Base-by-base conservation (phyloP, 1,140 invertebrate species). In the Stegodyphus mimosarum region DNA sequence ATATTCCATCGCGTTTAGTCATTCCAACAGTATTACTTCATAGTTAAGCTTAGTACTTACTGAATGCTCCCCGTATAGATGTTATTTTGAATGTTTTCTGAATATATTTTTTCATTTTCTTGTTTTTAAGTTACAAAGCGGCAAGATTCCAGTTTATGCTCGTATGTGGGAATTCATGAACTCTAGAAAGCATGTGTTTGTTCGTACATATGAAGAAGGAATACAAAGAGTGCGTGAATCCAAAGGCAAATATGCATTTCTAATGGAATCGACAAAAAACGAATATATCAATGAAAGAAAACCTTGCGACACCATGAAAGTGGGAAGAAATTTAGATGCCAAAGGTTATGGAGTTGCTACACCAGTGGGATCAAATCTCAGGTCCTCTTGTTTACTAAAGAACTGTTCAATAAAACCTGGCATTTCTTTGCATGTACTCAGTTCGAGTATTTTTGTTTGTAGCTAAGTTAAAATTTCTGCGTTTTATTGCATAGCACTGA, bases 91-190 rank as follows among this genome's bases (percentile, higher is more conserved):
- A 33, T 33, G 33, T 33, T 33, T 33, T 33, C 15, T 60, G 5
- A 60, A 60, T 10, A 15, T 55, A 55, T 55, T 7, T 55, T 55
- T 60, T 60, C 9, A 9, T 10, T 60, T 9, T 60, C 15, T 10
- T 5, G 9, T 2, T 10, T 60, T 49, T 5, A 60, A 87, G 86
- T 74, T 87, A 10, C 86, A 97, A 96, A 93, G 94, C 89, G 98
- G 97, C 6, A 95, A 96, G 89, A 96, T 98, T 86, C 93, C 94
- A 64, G 93, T 97, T 2, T 98, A 98, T 91, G 94, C 94, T 89
- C 94, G 95, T 90, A 99, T 99, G 97, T 98, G 96, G 96, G 95
- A 97, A 88, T 98, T 96, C 88, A 98, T 99, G 97, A 95, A 94
- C 87, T 93, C 94, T 6, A 91, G 94, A 87, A 95, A 95, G 88